Evolutionary conservation across 2,888 invertebrate species (phyloP), one percentile per base, ranked within the genome.

Genomic region (Drosophila pegasa): DNA sequence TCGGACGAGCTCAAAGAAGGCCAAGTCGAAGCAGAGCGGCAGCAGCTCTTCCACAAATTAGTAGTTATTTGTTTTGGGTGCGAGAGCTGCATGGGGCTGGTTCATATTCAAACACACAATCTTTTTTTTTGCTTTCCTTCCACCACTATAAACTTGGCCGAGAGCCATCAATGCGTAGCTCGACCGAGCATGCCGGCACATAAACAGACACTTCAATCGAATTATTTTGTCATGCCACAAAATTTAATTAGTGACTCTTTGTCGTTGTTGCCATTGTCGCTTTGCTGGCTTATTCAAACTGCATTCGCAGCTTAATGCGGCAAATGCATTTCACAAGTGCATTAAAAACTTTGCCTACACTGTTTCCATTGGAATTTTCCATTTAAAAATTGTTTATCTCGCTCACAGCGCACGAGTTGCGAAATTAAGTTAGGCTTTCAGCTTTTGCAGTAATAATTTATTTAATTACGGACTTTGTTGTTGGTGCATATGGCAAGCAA

Each of bases 51-150:
- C 58, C 51, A 6, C 84, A 86, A 83, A 83, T 83, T 86, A 86
- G 71, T 80, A 86, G 87, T 83, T 83, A 86, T 86, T 86, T 86
- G 80, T 86, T 83, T 76, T 80, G 74, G 78, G 80, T 80, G 78
- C 62, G 37, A 57, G 69, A 78, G 58, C 56, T 71, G 33, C 22
- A 18, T 41, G n/a, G 20, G 4, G 14, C n/a, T 43, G 12, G 27
- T 45, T 45, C 25, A 27, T 27, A 43, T n/a, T 22, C 22, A 22
- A 3, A n/a, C 25, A 4, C n/a, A n/a, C n/a, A n/a, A n/a, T n/a
- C n/a, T 54, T 33, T 31, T 35, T 31, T 10, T 33, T 29, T 22
- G 31, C 47, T 56, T 52, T 5, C 33, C 9, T 2, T 38, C n/a
- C n/a, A n/a, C n/a, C n/a, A n/a, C 37, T 16, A 40, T 18, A 48